A percentile compares a stretch with the other conserved stretches of the same genome.
These are phyloP conservation scores for Sebastes trivittatus DNA, from an alignment of 2,797 vertebrate species.

Conservation along the genomic window DNA sequence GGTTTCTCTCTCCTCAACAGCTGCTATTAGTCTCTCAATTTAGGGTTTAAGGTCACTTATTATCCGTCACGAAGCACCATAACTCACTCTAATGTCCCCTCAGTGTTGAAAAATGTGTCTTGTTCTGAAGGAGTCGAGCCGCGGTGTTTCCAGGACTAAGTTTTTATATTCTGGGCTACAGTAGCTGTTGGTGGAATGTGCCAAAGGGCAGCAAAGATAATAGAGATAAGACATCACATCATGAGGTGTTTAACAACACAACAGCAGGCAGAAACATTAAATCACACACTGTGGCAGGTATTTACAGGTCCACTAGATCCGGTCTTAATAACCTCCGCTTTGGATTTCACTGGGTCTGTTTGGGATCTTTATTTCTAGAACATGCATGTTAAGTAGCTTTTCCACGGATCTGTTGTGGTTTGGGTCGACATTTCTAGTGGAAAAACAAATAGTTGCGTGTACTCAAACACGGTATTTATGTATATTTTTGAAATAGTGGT, in stretches of 20 bases:
- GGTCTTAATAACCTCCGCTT: too few species aligned
- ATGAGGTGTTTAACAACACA: not conserved
- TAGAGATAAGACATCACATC: not conserved
- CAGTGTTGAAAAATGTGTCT: not conserved
- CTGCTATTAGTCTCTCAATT: too few species aligned
- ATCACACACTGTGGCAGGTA: too few species aligned
- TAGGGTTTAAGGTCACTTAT: not conserved
- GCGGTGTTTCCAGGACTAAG: not conserved
- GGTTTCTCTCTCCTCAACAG: not conserved
- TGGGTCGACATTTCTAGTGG: too few species aligned
- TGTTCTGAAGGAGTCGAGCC: not conserved
- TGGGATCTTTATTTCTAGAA: too few species aligned
- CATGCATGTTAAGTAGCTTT: too few species aligned
- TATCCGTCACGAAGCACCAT: not conserved
- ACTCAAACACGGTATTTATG: too few species aligned
- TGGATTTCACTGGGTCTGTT: too few species aligned
- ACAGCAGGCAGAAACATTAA: not conserved
- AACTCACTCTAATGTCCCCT: not conserved
- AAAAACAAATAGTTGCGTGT: too few species aligned
- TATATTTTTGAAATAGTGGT: too few species aligned
- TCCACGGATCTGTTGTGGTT: too few species aligned
- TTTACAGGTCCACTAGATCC: too few species aligned
- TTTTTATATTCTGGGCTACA: not conserved
- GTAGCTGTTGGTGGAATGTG: slow-evolving; percentile 3
- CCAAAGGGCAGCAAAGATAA: not conserved